phyloP scores from a whole-genome alignment of 2,113 vertebrate genomes.

The Solenodon paradoxus region DNA sequence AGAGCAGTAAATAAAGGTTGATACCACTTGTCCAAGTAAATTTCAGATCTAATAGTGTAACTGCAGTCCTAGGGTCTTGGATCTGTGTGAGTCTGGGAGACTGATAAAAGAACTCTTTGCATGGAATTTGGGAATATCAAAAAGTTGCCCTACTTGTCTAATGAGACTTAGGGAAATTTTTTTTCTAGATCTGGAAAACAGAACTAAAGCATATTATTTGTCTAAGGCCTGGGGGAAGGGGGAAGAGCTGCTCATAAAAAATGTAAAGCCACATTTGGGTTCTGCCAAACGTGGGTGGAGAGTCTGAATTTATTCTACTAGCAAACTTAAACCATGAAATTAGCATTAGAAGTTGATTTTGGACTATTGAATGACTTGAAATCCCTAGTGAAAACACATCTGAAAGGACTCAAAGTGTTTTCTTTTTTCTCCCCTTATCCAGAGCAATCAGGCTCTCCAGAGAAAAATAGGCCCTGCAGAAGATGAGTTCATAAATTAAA shows the following conservation, averaged over 20 bases:
- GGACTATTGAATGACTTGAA: slow-evolving; percentile 17
- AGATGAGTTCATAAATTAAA: slow-evolving; percentile 68
- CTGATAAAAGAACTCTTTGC: not conserved
- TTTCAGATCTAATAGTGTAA: not conserved
- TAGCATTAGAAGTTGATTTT: slow-evolving; percentile 15
- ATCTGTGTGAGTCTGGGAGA: not conserved
- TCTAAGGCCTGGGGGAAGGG: not conserved
- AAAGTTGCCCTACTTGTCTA: not conserved
- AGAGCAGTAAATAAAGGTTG: not conserved
- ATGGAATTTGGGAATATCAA: not conserved
- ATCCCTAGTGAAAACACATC: slow-evolving; percentile 24
- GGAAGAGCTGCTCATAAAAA: not conserved
- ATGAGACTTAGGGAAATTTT: not conserved
- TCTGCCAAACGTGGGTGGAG: not conserved
- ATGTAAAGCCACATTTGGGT: not conserved
- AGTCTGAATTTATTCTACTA: slow-evolving; percentile 23
- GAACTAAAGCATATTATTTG: not conserved
- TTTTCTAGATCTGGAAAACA: not conserved
- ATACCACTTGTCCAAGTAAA: not conserved
- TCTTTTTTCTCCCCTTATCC: not conserved
- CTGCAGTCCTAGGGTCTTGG: not conserved
- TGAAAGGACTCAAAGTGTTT: slow-evolving; percentile 29
- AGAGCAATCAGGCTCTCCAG: slow-evolving; percentile 50
- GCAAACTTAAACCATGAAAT: slow-evolving; percentile 42
- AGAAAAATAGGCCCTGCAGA: slow-evolving; percentile 41